A percentile compares a stretch with the other conserved stretches of the same genome.
Evolutionary conservation across 2,888 invertebrate species (phyloP).

Genomic region (Eustalomyia histrio): DNA sequence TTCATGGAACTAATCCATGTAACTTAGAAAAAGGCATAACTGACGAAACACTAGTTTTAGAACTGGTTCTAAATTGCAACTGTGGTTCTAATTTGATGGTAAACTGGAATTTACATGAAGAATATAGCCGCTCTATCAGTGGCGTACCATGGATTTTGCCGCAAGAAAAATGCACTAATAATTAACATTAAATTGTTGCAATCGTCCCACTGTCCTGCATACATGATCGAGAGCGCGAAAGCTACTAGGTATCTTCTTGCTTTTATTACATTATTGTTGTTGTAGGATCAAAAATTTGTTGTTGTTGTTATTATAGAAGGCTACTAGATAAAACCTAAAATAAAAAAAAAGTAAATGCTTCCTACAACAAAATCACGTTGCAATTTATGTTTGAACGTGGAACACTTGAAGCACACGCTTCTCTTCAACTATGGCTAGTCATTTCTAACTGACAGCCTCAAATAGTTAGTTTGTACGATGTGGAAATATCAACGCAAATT

Average conservation of each 20-base stretch:
- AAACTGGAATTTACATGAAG: no score
- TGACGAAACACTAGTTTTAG: no score
- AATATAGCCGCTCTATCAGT: no score
- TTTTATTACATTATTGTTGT: background rate
- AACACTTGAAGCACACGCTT: slow-evolving; percentile 56
- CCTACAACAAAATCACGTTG: slow-evolving; percentile 59
- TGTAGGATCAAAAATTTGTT: background rate
- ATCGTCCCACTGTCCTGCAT: background rate
- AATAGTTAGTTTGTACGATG: slow-evolving; percentile 21
- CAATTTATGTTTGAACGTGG: slow-evolving; percentile 55
- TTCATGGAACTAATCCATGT: no score
- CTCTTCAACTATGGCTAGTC: slow-evolving; percentile 5
- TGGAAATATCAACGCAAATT: slow-evolving; percentile 57
- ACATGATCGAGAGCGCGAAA: background rate
- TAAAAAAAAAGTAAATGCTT: slow-evolving; percentile 58
- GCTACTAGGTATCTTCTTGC: slow-evolving; percentile 6
- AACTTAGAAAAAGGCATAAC: no score
- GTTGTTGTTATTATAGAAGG: background rate
- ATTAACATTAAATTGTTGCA: no score
- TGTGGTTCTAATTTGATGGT: no score
- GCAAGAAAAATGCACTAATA: no score
- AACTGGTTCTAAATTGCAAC: no score
- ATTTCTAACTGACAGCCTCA: slow-evolving; percentile 3
- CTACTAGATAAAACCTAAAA: background rate
- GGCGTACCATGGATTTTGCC: no score